Evolutionary conservation across 2,113 vertebrate species (phyloP).

Genomic region (Erythrocebus patas): DNA sequence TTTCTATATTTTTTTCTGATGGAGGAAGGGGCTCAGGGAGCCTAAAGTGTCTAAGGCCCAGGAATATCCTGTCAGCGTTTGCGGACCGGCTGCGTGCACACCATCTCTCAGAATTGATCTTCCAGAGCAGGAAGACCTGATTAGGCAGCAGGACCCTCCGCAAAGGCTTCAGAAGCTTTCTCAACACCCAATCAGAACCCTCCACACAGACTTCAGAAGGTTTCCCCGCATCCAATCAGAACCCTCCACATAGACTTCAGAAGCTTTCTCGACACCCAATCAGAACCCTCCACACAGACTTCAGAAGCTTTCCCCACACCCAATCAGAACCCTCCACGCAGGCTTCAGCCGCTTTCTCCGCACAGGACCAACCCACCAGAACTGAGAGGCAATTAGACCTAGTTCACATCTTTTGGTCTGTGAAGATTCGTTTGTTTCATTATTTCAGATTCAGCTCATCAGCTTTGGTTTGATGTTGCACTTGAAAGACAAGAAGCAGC

Average conservation of each 20-base stretch:
- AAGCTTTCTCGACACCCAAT: no score
- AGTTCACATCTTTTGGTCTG: fast-evolving
- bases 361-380: fast-evolving
- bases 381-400: fast-evolving
- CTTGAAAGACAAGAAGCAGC: not conserved
- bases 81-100: fast-evolving
- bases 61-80: fast-evolving
- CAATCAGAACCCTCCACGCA: no score
- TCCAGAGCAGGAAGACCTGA: not conserved
- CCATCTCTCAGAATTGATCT: not conserved
- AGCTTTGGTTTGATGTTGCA: no score
- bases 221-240: no score
- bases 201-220: not conserved
- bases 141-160: not conserved
- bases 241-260: no score
- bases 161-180: not conserved
- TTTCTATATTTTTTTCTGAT: not conserved
- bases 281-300: no score
- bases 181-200: no score
- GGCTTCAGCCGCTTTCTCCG: not conserved
- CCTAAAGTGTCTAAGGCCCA: fast-evolving
- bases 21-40: no score
- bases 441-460: no score
- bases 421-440: no score
- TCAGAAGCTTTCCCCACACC: no score